Conservation (phyloP, 2,888 invertebrate genomes). For the Habroteleia sp. region DNA sequence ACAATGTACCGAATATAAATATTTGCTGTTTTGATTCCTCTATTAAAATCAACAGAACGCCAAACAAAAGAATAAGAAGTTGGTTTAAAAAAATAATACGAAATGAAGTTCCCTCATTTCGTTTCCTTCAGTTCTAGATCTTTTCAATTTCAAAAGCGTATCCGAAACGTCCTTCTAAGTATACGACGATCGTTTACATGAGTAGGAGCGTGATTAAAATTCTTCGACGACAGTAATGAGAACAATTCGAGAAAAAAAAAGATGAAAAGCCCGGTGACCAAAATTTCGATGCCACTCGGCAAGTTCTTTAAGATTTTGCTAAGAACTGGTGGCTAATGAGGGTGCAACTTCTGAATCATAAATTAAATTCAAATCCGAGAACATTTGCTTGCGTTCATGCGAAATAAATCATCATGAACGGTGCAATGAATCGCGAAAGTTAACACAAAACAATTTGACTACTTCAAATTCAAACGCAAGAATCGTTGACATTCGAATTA, state of each 20-base stretch:
- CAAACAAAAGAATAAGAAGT: too few species aligned
- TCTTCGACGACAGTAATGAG: not conserved
- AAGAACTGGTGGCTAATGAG: slow-evolving; percentile 19
- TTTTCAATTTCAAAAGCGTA: too few species aligned
- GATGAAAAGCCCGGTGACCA: slow-evolving; percentile 13
- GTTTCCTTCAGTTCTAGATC: not conserved
- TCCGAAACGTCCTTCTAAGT: not conserved
- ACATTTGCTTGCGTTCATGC: slow-evolving; percentile 16
- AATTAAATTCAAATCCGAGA: slow-evolving; percentile 27
- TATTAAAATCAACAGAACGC: too few species aligned
- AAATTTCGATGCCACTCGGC: slow-evolving; percentile 21
- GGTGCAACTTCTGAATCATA: slow-evolving; percentile 11
- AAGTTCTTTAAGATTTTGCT: slow-evolving; percentile 20
- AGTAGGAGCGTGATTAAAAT: slow-evolving; percentile 22
- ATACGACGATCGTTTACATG: slow-evolving; percentile 11
- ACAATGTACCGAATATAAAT: too few species aligned
- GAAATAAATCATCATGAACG: slow-evolving; percentile 25
- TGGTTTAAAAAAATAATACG: too few species aligned
- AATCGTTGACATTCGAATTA: slow-evolving; percentile 41
- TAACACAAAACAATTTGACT: slow-evolving; percentile 40
- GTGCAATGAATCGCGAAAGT: slow-evolving; percentile 7
- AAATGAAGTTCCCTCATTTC: not conserved
- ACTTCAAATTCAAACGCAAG: slow-evolving; percentile 36
- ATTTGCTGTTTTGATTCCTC: too few species aligned
- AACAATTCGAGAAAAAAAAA: slow-evolving; percentile 7